Conservation (phyloP, 2,797 vertebrate species). For the Enteromius thamalakanensis region DNA sequence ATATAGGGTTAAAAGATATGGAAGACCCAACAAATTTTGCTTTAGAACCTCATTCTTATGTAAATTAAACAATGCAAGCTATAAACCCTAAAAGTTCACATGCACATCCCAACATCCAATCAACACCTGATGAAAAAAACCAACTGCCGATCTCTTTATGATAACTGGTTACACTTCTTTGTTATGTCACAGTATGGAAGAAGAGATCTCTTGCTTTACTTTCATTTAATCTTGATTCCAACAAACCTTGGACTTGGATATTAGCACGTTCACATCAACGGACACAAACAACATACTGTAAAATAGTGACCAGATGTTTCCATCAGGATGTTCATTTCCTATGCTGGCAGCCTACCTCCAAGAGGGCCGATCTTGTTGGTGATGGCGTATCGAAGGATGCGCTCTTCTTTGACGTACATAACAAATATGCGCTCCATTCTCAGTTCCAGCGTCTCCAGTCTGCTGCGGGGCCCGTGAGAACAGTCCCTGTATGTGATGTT, state of each 20-base stretch:
- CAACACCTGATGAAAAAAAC: background rate
- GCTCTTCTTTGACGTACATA: conserved; percentile 87
- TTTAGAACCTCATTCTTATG: background rate
- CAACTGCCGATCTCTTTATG: background rate
- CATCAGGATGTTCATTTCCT: background rate
- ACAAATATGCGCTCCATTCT: conserved; percentile 84
- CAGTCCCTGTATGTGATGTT: conserved; percentile 87
- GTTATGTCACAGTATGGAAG: background rate
- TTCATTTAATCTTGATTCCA: background rate
- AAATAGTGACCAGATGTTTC: background rate
- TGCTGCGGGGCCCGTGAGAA: conserved; percentile 65
- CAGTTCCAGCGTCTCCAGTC: conserved; percentile 77
- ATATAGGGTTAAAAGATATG: background rate
- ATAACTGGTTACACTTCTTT: background rate
- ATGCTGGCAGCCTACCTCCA: conserved; percentile 76
- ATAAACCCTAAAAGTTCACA: background rate
- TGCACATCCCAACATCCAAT: background rate
- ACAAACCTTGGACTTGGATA: background rate
- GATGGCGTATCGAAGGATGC: conserved; percentile 88
- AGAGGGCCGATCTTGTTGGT: conserved; percentile 84
- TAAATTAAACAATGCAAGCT: background rate
- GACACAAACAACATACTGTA: background rate
- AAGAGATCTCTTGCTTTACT: background rate
- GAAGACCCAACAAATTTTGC: background rate
- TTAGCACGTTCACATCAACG: background rate